These are phyloP conservation scores for Sinodicranocentrus sp. DNA, from an alignment of 2,888 invertebrate species.

Conservation along the genomic window DNA sequence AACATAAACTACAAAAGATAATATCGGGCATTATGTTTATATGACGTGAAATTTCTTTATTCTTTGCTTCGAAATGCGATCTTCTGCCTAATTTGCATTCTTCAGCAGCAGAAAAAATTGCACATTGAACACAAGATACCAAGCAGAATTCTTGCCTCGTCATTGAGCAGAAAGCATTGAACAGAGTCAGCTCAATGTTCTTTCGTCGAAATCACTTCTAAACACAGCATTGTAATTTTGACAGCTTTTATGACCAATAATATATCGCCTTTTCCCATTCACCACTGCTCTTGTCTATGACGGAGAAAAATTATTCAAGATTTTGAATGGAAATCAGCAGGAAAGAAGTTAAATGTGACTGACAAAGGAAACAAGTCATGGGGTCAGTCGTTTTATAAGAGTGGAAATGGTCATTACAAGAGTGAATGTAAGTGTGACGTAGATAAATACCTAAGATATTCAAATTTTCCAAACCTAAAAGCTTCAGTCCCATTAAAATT, in stretches of 20 bases:
- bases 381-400: slow-evolving; percentile 17
- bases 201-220: background rate
- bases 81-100: slow-evolving; percentile 4
- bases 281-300: background rate
- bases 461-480: background rate
- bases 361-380: slow-evolving; percentile 24
- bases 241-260: slow-evolving; percentile 49
- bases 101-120: background rate
- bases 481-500: background rate
- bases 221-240: slow-evolving; percentile 28
- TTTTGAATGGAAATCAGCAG: slow-evolving; percentile 30
- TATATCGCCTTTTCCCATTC: slow-evolving; percentile 43
- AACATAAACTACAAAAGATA: slow-evolving; percentile 2
- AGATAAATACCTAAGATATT: background rate
- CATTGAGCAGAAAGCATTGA: background rate
- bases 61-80: slow-evolving; percentile 2
- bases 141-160: background rate
- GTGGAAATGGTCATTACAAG: background rate
- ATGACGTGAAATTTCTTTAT: background rate
- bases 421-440: background rate
- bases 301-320: slow-evolving; percentile 31
- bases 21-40: background rate
- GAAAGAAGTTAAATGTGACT: slow-evolving; percentile 2
- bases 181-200: background rate
- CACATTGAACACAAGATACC: background rate